Conservation (phyloP, 2,113 vertebrate species). For the Eretmochelys imbricata region DNA sequence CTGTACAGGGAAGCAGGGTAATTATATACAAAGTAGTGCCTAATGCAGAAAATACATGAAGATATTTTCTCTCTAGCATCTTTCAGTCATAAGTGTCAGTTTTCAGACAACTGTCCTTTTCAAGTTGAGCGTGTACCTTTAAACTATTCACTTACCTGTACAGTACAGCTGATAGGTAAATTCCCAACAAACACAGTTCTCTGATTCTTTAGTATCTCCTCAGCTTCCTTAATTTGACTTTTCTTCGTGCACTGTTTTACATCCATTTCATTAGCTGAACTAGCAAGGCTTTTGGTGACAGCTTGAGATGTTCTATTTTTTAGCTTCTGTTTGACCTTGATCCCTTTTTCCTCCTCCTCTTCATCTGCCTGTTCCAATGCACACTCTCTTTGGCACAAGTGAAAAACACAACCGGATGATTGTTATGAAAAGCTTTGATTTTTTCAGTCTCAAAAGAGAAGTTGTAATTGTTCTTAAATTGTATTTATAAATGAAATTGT, state of each 20-base stretch:
- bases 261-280: neutral
- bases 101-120: neutral
- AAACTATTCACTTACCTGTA: slow-evolving; percentile 79
- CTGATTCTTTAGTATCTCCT: slow-evolving; percentile 80
- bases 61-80: neutral
- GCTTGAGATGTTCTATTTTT: slow-evolving; percentile 60
- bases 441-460: neutral
- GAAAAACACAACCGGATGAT: neutral
- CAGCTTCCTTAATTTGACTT: slow-evolving; percentile 49
- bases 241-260: slow-evolving; percentile 50
- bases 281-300: neutral
- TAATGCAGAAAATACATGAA: neutral
- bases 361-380: slow-evolving; percentile 84
- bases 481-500: neutral
- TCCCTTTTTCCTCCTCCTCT: slow-evolving; percentile 70
- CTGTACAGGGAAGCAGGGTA: neutral
- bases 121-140: neutral
- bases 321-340: slow-evolving; percentile 55
- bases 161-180: slow-evolving; percentile 84
- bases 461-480: neutral
- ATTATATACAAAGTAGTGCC: neutral
- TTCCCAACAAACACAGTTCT: slow-evolving; percentile 95
- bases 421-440: rapidly evolving
- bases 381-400: slow-evolving; percentile 80
- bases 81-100: neutral